Conservation (phyloP, 2,797 vertebrate genomes). For the Hypotaenidia philippensis region DNA sequence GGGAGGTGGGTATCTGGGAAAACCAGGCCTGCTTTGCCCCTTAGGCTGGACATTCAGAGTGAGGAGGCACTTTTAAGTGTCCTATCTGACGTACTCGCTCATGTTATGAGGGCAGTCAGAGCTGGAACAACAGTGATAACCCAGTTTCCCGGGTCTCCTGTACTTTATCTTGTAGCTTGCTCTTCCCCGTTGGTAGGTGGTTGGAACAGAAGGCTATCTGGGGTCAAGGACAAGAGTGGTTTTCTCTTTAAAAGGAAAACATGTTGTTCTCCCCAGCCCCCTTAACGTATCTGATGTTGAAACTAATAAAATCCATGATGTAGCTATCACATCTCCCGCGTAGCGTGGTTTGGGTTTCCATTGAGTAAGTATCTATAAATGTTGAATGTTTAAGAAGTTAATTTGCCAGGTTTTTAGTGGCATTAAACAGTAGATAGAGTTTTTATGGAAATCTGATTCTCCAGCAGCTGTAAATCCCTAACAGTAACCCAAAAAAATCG, state of each 20-base stretch:
- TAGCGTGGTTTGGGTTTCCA: background rate
- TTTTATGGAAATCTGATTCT: slow-evolving; percentile 30
- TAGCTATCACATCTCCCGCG: background rate
- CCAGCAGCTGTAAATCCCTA: slow-evolving; percentile 26
- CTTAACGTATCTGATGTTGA: background rate
- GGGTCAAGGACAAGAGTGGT: background rate
- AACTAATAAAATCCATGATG: background rate
- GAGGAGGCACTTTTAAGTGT: background rate
- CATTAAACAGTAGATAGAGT: background rate
- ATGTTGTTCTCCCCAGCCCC: background rate
- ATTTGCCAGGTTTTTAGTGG: slow-evolving; percentile 21
- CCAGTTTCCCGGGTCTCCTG: background rate
- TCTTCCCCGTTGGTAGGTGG: background rate
- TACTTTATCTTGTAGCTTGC: background rate
- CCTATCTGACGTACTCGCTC: background rate
- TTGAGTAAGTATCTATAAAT: background rate
- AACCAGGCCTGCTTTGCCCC: background rate
- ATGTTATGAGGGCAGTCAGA: background rate
- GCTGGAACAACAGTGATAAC: background rate
- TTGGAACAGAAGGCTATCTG: background rate
- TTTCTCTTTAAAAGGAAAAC: background rate
- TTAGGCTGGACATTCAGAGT: background rate
- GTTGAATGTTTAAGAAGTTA: slow-evolving; percentile 18
- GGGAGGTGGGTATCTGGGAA: background rate
- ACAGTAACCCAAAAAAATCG: background rate